Base-by-base conservation (phyloP, 1,140 invertebrate species). In the Aplysia californica region DNA sequence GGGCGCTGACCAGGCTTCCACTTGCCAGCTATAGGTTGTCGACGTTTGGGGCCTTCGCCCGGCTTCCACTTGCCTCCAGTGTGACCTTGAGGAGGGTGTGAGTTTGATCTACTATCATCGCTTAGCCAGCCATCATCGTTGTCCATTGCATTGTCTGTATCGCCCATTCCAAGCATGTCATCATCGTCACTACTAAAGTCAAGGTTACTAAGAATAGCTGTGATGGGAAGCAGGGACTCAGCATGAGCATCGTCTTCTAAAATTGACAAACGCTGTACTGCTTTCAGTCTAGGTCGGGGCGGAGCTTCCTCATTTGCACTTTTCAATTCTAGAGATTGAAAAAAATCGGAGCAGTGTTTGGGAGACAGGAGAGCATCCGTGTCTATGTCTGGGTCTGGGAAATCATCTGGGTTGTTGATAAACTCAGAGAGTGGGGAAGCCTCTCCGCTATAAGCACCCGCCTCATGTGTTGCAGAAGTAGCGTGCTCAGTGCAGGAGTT, bases 321-420 rank as follows among this genome's bases (percentile, higher is more conserved):
- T 86, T 95, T 94, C 21, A 96, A 87, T 85, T 96, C 94, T 33
- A 97, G 87, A 0, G 94, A 95, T 31, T 93, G 95, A 84, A 96
- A 97, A 84, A 96, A 96, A 21, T 80, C 79, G 33, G 73, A 56
- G 35, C 73, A 56, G 26, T 68, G 68, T 39, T 72, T 75, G 15
- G 38, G 71, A 3, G 64, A 68, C 55, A 75, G 29, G 0, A 66
- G 20, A 23, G 59, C 55, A 50, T 66, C 72, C 4, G 72, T 65
- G 4, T 64, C 72, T 15, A 75, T 23, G 31, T 66, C 72, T 18
- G 72, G 39, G 29, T 75, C 59, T 33, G 59, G 41, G 41, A 75
- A 75, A 0, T 78, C 76, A 73, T 64, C 31, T 31, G 50, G 20
- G 39, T 69, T 80, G 20, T 76, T 58, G 23, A 79, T 77, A 56